A percentile compares a stretch with the other conserved stretches of the same genome.
These are phyloP conservation scores for Noctilio leporinus DNA, from an alignment of 2,113 vertebrate species.

Conservation along the genomic window DNA sequence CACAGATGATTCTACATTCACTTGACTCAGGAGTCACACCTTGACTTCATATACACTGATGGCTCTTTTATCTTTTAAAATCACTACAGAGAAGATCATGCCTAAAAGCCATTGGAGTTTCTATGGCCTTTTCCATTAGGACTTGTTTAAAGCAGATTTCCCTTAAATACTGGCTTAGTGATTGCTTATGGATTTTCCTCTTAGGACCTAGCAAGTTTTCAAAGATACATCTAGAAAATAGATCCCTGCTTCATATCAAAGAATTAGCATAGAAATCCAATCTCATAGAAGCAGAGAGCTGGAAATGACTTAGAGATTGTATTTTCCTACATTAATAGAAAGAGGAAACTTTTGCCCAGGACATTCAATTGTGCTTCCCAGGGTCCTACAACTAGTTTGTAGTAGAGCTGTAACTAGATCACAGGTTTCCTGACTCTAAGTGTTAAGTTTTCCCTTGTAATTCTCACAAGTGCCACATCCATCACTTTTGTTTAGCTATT, in stretches of 20 bases:
- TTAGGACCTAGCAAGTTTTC: background rate
- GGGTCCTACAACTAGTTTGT: background rate
- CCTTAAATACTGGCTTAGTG: conserved; percentile 17
- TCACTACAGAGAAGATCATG: background rate
- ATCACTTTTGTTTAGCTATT: background rate
- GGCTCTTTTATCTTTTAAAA: background rate
- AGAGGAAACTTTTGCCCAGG: background rate
- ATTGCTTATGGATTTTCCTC: background rate
- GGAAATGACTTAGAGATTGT: background rate
- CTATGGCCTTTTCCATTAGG: background rate
- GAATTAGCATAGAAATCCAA: background rate
- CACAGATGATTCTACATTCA: background rate
- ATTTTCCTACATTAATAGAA: background rate
- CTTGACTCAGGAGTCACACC: background rate
- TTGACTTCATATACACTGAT: background rate
- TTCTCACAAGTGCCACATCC: conserved; percentile 10
- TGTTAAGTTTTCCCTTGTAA: background rate
- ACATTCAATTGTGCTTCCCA: background rate
- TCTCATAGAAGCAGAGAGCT: background rate
- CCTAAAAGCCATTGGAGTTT: background rate
- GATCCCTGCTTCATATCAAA: background rate
- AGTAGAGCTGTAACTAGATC: background rate
- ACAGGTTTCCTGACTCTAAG: background rate
- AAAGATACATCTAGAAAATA: background rate
- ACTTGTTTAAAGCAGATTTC: background rate